These are phyloP conservation scores for Ceriagrion tenellum DNA, from an alignment of 2,888 invertebrate genomes.

Conservation along the genomic window DNA sequence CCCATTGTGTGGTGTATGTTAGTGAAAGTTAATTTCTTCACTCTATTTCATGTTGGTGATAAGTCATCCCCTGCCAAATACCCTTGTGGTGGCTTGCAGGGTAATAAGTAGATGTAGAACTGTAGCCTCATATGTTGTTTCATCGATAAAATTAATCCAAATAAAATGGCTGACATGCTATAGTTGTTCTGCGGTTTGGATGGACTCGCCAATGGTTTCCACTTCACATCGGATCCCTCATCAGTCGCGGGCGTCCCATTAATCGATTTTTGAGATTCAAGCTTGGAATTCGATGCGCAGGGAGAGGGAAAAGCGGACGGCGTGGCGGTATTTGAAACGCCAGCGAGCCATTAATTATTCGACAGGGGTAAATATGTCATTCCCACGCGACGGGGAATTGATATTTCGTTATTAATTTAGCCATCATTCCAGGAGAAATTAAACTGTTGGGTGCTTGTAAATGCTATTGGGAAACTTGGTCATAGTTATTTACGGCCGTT, in stretches of 20 bases:
- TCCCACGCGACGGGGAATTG: neutral
- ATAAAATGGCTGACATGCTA: no score
- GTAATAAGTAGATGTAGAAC: no score
- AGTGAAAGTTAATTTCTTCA: no score
- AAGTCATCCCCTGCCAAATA: no score
- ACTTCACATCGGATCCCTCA: neutral
- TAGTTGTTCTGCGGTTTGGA: no score
- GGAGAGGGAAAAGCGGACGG: neutral
- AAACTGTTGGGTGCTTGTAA: neutral
- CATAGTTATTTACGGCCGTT: no score
- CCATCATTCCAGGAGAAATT: neutral
- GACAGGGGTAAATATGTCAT: neutral
- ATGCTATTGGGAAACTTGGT: neutral
- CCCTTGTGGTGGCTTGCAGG: no score
- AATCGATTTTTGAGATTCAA: neutral
- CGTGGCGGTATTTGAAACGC: neutral
- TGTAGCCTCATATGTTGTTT: no score
- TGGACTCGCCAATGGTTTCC: neutral
- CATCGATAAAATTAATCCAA: no score
- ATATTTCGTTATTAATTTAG: constrained; percentile 7
- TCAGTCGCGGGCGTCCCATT: no score
- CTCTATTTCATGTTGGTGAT: no score
- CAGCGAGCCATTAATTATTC: neutral
- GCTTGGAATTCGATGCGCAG: neutral
- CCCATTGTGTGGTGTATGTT: no score